Percentiles rank a stretch among this genome's conserved stretches.
phyloP scores from a whole-genome alignment of 2,113 vertebrate genomes.

The Siniperca chuatsi region DNA sequence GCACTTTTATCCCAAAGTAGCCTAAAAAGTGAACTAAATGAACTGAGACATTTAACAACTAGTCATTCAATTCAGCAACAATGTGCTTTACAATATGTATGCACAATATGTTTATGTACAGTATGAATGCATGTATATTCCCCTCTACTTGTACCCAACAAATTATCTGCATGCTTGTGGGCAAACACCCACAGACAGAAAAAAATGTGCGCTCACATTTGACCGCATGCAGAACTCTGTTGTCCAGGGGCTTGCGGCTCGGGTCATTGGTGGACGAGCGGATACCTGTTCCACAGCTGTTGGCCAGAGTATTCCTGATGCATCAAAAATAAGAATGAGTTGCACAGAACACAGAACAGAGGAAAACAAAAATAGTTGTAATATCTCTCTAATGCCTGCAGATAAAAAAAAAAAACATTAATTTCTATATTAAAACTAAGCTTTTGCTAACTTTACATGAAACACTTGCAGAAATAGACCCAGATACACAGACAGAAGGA shows the following conservation, averaged over 20 bases:
- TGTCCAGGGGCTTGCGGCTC: slow-evolving; percentile 94
- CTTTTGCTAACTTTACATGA: slow-evolving; percentile 43
- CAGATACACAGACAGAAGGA: slow-evolving; percentile 20
- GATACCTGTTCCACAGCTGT: slow-evolving; percentile 96
- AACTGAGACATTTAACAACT: not conserved
- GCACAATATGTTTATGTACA: not conserved
- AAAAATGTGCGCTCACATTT: slow-evolving; percentile 88
- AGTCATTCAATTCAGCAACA: not conserved
- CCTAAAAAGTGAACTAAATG: not conserved
- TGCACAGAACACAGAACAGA: slow-evolving; percentile 29
- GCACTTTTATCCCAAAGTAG: slow-evolving; percentile 5
- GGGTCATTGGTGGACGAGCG: slow-evolving; percentile 96
- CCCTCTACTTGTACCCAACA: not conserved
- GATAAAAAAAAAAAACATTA: slow-evolving; percentile 10
- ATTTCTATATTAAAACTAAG: slow-evolving; percentile 51
- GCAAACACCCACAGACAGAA: slow-evolving; percentile 31
- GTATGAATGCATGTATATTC: not conserved
- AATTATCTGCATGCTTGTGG: slow-evolving; percentile 23
- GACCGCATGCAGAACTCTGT: slow-evolving; percentile 94
- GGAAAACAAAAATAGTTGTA: slow-evolving; percentile 42
- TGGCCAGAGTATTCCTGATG: slow-evolving; percentile 93
- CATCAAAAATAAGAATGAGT: slow-evolving; percentile 25
- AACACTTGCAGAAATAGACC: slow-evolving; percentile 66
- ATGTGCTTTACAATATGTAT: not conserved
- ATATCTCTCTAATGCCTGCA: not conserved